Evolutionary conservation across 1,140 invertebrate species (phyloP).

Genomic region (Centruroides vittatus): DNA sequence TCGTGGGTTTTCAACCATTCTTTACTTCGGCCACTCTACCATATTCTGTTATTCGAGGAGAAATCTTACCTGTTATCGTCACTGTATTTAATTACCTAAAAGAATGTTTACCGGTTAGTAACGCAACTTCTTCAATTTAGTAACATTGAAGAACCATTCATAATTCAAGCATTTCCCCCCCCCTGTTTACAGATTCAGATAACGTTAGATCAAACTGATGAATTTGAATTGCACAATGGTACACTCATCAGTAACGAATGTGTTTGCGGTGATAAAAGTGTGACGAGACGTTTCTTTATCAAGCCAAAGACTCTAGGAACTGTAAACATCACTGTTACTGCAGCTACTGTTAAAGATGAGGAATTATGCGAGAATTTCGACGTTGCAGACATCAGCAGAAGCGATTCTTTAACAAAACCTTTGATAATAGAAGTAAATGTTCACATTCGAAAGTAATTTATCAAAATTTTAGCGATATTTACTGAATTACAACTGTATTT

Average conservation of each 20-base stretch:
- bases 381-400: background rate
- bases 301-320: constrained; percentile 34
- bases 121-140: no score
- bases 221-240: constrained; percentile 29
- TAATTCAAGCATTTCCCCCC: background rate
- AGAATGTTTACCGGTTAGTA: constrained; percentile 42
- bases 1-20: constrained; percentile 52
- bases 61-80: constrained; percentile 48
- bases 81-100: constrained; percentile 56
- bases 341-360: constrained; percentile 20
- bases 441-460: constrained; percentile 12
- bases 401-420: constrained; percentile 27
- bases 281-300: constrained; percentile 30
- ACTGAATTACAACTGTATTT: no score
- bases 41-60: constrained; percentile 50
- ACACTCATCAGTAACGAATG: background rate
- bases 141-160: no score
- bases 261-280: constrained; percentile 23
- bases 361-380: constrained; percentile 4
- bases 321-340: constrained; percentile 41
- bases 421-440: constrained; percentile 34
- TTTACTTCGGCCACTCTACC: constrained; percentile 53
- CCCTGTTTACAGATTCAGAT: constrained; percentile 34
- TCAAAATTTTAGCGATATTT: constrained; percentile 35
- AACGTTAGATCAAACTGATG: constrained; percentile 32